Base-by-base conservation (phyloP, 2,797 vertebrate genomes). In the Allobates femoralis region DNA sequence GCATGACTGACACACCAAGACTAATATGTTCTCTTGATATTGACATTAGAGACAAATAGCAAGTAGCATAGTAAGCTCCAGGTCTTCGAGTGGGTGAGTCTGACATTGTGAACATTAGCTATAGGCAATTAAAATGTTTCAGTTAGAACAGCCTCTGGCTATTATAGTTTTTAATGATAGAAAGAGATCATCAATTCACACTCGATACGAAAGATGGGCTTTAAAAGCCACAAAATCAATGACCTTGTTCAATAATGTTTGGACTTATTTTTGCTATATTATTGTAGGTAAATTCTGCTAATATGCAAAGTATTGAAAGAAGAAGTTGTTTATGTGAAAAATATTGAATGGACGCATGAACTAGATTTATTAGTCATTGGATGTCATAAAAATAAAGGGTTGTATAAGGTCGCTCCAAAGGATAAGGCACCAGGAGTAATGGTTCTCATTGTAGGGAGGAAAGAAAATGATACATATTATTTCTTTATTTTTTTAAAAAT, bases 91-190 rank as follows among this genome's bases (percentile, higher is more conserved):
- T 34, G 75, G 37, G 34, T 46, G 37, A 79, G 46, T 28, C 15
- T 62, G 55, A 1, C 30, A 78, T 58, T 34, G 3, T 58, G 30
- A 78, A 37, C 19, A 78, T 78, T 80, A 64, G 78, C 78, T 80
- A 64, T 58, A 64, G 58, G 78, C 56, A 58, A 80, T 62, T 64
- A 80, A 58, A 64, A 80, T 64, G 37, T 64, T 64, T 80, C 32
- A 80, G 37, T 50, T 60, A 50, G 34, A 80, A 80, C 10, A 79
- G 56, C 56, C 28, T 37, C 32, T 60, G 53, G 56, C 77, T 37
- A 62, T 79, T 77, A 77, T 77, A 32, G 75, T 77, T 34, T 56
- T 77, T 62, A 60, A 41, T 62, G 58, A 79, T 60, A 37, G 56
- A 11, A 79, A 34, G 21, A 37, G 77, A 37, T 30, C 75, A 78